Base-by-base conservation (phyloP, 2,113 vertebrate genomes). In the Camarhynchus parvulus region DNA sequence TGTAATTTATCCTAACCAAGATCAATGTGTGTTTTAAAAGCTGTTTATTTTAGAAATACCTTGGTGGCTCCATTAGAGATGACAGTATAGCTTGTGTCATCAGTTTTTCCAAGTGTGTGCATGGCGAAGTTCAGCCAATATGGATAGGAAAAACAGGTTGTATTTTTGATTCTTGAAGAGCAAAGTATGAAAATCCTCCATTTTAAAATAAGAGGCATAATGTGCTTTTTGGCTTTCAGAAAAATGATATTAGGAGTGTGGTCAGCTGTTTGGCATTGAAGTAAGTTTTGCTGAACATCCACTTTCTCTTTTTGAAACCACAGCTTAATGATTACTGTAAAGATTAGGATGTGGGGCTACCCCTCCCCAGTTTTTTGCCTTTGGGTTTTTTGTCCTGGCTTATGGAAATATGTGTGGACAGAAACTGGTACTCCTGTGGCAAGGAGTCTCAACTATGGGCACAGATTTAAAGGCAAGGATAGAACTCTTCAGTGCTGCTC, bases 11-110 rank as follows among this genome's bases (percentile, higher is more conserved):
- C 56, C 44, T 93, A 81, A 93, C 87, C 61, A 4, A 85, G 59
- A 90, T 74, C 64, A 62, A 5, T 66, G 46, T 78, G 75, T 84
- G 23, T 81, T 87, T 75, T 81, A 58, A 90, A 93, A 80, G 55
- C 42, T 90, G 79, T 96, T 97, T 95, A 68, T 93, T 97, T 90
- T 95, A 97, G 90, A 93, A 94, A 87, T 87, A 61, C 69, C 89
- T 79, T 25, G 47, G 68, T 94, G 77, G 59, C 69, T 93, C 66
- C 59, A 61, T 89, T 92, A 82, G 74, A 67, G 61, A 82, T 79
- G 83, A 86, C 70, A 72, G 70, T 83, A 68, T 56, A 69, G 72
- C 85, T 93, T 91, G 49, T 82, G 76, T 93, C 49, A 83, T 92
- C 79, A 72, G 18, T 83, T 90, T 91, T 91, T 94, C 74, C 59